phyloP scores from a whole-genome alignment of 2,113 vertebrate genomes.

The Parotia lawesii region DNA sequence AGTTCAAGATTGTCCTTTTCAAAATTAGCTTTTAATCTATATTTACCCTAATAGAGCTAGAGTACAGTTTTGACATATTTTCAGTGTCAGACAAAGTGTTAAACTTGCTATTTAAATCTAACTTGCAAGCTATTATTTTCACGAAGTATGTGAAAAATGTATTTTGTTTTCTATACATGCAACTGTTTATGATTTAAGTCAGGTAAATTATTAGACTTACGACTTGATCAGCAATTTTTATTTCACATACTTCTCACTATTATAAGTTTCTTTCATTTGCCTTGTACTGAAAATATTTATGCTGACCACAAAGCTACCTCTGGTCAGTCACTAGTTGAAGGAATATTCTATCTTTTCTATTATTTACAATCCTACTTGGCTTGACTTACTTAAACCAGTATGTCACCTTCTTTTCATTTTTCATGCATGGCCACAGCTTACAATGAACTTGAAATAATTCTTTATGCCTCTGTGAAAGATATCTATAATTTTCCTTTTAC shows the following conservation, averaged over 20 bases:
- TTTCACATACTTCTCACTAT: neutral
- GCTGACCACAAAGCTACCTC: neutral
- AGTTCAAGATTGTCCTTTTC: neutral
- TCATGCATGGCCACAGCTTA: neutral
- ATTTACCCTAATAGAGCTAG: neutral
- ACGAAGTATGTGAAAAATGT: neutral
- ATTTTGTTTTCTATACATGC: neutral
- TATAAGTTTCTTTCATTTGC: neutral
- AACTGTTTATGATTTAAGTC: neutral
- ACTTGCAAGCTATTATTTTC: neutral
- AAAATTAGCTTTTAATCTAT: neutral
- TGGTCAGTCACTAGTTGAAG: neutral
- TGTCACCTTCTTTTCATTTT: neutral
- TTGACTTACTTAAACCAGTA: neutral
- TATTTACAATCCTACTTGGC: neutral
- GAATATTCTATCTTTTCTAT: neutral
- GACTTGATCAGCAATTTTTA: neutral
- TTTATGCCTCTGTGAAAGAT: conserved; percentile 32
- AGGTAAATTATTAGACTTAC: neutral
- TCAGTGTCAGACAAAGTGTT: neutral
- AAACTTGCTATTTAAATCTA: neutral
- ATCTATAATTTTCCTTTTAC: conserved; percentile 30
- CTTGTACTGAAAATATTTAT: neutral
- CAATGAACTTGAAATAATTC: conserved; percentile 5
- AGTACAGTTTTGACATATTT: neutral